phyloP scores from a whole-genome alignment of 2,888 invertebrate genomes.

The Tinea pellionella region DNA sequence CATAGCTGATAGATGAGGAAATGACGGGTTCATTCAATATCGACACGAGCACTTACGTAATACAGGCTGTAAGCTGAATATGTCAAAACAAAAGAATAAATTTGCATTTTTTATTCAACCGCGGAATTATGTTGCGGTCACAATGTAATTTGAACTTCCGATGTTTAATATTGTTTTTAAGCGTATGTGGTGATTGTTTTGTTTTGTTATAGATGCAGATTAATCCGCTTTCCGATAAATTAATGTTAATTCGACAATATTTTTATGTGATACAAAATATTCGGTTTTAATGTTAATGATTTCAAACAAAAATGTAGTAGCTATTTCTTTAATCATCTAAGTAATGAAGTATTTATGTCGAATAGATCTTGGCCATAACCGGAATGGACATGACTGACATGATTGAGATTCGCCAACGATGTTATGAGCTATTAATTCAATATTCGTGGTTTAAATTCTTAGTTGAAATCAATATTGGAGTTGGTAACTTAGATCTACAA shows the following conservation, averaged over 20 bases:
- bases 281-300: not conserved
- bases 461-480: not conserved
- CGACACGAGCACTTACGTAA: slow-evolving; percentile 28
- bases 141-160: slow-evolving; percentile 1
- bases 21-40: slow-evolving; percentile 26
- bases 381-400: not conserved
- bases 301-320: not conserved
- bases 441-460: not conserved
- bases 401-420: not conserved
- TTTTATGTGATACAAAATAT: no score
- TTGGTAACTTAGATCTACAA: not conserved
- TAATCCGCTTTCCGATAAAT: no score
- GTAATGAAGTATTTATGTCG: slow-evolving; percentile 1
- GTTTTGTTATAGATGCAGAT: no score
- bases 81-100: slow-evolving; percentile 1
- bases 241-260: no score
- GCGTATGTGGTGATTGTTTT: not conserved
- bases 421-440: not conserved
- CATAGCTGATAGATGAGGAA: slow-evolving; percentile 36
- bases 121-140: not conserved
- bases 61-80: not conserved
- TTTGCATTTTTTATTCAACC: not conserved
- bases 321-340: not conserved
- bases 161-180: not conserved
- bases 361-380: not conserved